Evolutionary conservation across 2,797 vertebrate genomes (phyloP), one percentile per base, ranked within the genome.

Genomic region (Coendou prehensilis): DNA sequence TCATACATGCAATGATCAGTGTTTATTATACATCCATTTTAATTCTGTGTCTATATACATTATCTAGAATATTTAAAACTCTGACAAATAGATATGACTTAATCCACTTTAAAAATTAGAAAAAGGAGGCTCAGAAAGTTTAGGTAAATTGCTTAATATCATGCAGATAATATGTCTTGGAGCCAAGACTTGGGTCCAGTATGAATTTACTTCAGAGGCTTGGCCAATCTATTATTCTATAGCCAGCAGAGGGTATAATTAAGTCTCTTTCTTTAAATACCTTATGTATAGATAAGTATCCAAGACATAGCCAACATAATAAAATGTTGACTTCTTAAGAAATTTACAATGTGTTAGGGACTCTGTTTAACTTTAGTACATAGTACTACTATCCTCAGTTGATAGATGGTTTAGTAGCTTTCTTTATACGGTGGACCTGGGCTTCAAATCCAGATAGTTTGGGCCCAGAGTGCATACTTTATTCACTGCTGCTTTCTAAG

Each of bases 191-290:
- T 61, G 28, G 73, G 82, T 2, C 30, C 9, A 1, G 1, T 92
- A 11, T 67, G 18, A 91, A 81, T 82, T 78, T 91, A 17, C 18
- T 84, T 61, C 47, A 90, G 73, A 90, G 73, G 8, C 76, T 87
- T 91, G 52, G 13, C 23, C 67, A 11, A 33, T 28, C 41, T 93
- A 3, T 61, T 92, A 33, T 71, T 89, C 61, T 85, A 1, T n/a
- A 84, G 33, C 41, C 28, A 69, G 54, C 50, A 81, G 57, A 80
- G 41, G 59, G 83, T 78, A 78, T 92, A 61, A 64, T 79, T 63
- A 93, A 89, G 28, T 81, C 50, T 30, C 57, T 86, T 83, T 85
- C 76, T 89, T 87, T 88, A 80, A 50, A 69, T 93, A n/a, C 9
- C 41, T 87, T 63, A 47, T 22, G 6, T 73, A n/a, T 50, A 78